phyloP scores from a whole-genome alignment of 2,797 vertebrate species.

The Pelodytes ibericus region DNA sequence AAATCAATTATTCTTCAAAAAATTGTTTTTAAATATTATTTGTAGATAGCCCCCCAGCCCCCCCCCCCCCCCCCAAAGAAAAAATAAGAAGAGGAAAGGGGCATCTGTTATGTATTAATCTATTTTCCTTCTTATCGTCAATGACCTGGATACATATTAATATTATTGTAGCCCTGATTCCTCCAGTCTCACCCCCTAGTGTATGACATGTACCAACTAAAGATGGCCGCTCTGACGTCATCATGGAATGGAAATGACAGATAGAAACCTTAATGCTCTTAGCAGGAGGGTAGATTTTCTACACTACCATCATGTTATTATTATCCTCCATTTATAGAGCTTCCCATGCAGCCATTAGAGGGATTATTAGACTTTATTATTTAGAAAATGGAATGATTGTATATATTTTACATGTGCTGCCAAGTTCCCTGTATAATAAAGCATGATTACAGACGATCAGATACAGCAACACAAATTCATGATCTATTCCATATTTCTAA shows the following conservation, averaged over 20 bases:
- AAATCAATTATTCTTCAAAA: too few relatives aligned
- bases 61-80: too few relatives aligned
- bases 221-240: neutral
- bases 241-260: neutral
- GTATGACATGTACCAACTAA: neutral
- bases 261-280: neutral
- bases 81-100: too few relatives aligned
- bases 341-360: too few relatives aligned
- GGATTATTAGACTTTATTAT: neutral
- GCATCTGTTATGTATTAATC: too few relatives aligned
- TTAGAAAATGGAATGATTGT: too few relatives aligned
- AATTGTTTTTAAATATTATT: too few relatives aligned
- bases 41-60: too few relatives aligned
- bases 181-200: neutral
- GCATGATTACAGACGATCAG: neutral
- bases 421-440: neutral
- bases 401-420: neutral
- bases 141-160: too few relatives aligned
- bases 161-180: neutral
- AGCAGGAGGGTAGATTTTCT: neutral
- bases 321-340: too few relatives aligned
- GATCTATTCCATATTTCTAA: neutral
- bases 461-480: neutral
- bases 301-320: neutral
- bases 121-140: too few relatives aligned